These are phyloP conservation scores for Agrilus planipennis DNA, from an alignment of 1,140 invertebrate species.

Conservation along the genomic window DNA sequence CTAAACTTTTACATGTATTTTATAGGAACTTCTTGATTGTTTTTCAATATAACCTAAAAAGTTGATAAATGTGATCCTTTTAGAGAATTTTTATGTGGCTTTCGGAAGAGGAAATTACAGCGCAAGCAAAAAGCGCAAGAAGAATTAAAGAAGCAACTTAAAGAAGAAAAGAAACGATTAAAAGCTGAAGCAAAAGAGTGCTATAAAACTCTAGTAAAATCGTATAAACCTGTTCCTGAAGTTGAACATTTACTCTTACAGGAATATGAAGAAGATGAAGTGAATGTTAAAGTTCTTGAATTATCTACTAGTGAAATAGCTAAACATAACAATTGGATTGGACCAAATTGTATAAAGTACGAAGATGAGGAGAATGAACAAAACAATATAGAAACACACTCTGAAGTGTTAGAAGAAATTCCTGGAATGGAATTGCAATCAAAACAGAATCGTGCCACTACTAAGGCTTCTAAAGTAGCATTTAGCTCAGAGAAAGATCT, in stretches of 20 bases:
- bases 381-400: conserved; percentile 28
- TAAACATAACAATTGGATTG: conserved; percentile 54
- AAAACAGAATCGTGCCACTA: conserved; percentile 13
- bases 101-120: conserved; percentile 62
- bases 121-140: conserved; percentile 57
- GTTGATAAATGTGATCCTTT: conserved; percentile 3
- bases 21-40: neutral
- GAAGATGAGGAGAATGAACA: conserved; percentile 36
- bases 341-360: conserved; percentile 46
- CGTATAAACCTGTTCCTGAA: conserved; percentile 51
- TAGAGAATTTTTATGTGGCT: conserved; percentile 63
- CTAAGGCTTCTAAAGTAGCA: conserved; percentile 9
- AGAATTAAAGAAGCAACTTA: conserved; percentile 52
- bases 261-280: conserved; percentile 59
- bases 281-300: conserved; percentile 62
- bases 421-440: conserved; percentile 45
- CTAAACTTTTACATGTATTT: no score
- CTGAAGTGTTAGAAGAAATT: conserved; percentile 34
- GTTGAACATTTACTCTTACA: conserved; percentile 51
- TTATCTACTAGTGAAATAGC: conserved; percentile 51
- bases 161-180: conserved; percentile 61
- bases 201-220: conserved; percentile 50
- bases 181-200: conserved; percentile 56
- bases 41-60: neutral
- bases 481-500: conserved; percentile 50